Evolutionary conservation across 2,888 invertebrate genomes (phyloP).

Genomic region (Dynastes tityus): DNA sequence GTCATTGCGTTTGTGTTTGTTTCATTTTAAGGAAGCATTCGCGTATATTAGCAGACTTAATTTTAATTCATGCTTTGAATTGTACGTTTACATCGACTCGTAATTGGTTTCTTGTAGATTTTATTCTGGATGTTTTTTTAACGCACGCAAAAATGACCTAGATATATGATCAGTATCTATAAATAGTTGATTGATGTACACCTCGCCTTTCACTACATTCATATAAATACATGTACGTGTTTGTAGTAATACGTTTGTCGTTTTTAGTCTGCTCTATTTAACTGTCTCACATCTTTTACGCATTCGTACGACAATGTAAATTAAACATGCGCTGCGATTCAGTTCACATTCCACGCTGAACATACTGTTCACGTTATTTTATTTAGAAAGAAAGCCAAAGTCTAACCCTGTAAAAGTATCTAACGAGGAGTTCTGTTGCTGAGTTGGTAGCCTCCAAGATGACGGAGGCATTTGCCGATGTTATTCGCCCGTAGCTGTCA

Average conservation of each 20-base stretch:
- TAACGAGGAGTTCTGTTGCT: conserved; percentile 61
- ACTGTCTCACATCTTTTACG: not conserved
- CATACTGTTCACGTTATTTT: conserved; percentile 48
- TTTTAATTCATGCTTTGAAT: conserved; percentile 18
- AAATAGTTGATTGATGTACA: conserved; percentile 45
- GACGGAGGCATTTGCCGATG: conserved; percentile 74
- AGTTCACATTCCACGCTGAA: conserved; percentile 42
- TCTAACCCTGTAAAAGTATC: conserved; percentile 67
- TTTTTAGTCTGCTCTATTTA: conserved; percentile 16
- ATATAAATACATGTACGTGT: conserved; percentile 35
- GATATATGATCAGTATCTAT: conserved; percentile 43
- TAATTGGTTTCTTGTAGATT: conserved; percentile 29
- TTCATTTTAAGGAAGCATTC: conserved; percentile 12
- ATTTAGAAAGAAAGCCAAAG: conserved; percentile 67
- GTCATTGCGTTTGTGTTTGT: conserved; percentile 3
- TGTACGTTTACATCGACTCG: conserved; percentile 1
- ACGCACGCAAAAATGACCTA: conserved; percentile 43
- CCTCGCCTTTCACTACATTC: conserved; percentile 37
- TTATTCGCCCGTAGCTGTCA: conserved; percentile 79
- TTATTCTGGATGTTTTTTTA: conserved; percentile 40
- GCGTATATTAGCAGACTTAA: not conserved
- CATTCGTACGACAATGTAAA: conserved; percentile 24
- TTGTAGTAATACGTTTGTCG: conserved; percentile 30
- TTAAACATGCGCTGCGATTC: conserved; percentile 24
- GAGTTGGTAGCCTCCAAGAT: conserved; percentile 67